These are phyloP conservation scores for Dipodomys ordii DNA, from an alignment of 2,113 vertebrate genomes.

Conservation along the genomic window DNA sequence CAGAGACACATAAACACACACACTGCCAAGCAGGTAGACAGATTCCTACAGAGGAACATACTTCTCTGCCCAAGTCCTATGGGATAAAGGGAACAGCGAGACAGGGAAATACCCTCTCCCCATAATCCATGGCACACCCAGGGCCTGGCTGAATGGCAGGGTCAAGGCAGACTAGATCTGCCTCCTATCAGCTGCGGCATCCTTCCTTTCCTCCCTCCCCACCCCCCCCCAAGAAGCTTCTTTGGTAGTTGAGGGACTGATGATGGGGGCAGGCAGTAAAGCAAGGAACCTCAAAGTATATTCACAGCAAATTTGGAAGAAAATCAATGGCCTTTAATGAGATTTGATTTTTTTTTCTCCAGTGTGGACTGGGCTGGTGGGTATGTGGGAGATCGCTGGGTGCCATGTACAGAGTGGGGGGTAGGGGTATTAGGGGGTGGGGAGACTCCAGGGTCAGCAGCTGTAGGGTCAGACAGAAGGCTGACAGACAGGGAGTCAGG, in stretches of 20 bases:
- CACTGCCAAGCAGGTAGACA: not conserved
- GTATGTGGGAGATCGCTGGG: slow-evolving; percentile 57
- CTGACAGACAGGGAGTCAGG: not conserved
- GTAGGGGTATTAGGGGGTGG: slow-evolving; percentile 81
- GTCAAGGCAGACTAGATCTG: not conserved
- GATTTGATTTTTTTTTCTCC: slow-evolving; percentile 85
- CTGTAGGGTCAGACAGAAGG: slow-evolving; percentile 75
- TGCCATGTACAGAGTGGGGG: not conserved
- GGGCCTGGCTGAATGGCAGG: not conserved
- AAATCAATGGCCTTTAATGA: slow-evolving; percentile 84
- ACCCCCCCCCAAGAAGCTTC: not conserved
- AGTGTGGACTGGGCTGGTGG: slow-evolving; percentile 63
- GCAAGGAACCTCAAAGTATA: slow-evolving; percentile 74
- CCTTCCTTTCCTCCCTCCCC: too few relatives aligned
- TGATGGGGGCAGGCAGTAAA: slow-evolving; percentile 27
- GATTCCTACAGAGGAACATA: not conserved
- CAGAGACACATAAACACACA: not conserved
- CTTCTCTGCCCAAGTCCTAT: not conserved
- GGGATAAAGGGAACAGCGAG: not conserved
- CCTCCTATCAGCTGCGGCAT: not conserved
- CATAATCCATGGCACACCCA: not conserved
- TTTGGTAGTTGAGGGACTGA: not conserved
- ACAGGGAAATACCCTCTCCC: not conserved
- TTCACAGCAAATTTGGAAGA: slow-evolving; percentile 82
- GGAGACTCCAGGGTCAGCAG: slow-evolving; percentile 87